Evolutionary conservation across 2,113 vertebrate species (phyloP).

Genomic region (Xiphophorus hellerii): DNA sequence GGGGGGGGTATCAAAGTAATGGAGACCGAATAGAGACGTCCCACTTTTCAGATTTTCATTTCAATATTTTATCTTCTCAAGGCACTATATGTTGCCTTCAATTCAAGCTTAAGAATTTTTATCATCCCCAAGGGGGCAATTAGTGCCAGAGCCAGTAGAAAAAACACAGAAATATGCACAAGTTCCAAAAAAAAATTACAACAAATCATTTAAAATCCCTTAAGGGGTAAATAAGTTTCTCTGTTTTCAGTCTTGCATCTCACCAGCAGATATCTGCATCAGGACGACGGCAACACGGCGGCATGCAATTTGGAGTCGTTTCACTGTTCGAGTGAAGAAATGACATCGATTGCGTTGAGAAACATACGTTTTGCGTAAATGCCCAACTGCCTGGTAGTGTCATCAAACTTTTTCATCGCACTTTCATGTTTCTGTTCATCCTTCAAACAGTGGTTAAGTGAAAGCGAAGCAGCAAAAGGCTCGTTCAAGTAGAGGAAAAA

Average conservation of each 20-base stretch:
- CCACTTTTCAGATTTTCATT: too few species aligned
- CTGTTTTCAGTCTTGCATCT: not conserved
- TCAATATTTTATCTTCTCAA: too few species aligned
- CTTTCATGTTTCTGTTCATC: conserved; percentile 6
- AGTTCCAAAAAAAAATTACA: not conserved
- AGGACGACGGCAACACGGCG: too few species aligned
- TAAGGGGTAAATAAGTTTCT: not conserved
- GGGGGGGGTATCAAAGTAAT: not conserved
- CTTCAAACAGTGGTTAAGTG: not conserved
- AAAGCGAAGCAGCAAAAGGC: conserved; percentile 20
- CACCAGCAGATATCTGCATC: not conserved
- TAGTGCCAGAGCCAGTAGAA: not conserved
- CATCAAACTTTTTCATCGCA: conserved; percentile 5
- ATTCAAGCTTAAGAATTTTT: not conserved
- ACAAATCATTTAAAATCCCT: not conserved
- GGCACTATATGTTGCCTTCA: not conserved
- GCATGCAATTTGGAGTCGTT: not conserved
- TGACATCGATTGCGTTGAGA: not conserved
- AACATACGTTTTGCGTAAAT: not conserved
- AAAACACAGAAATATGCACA: not conserved
- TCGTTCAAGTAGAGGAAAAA: conserved; percentile 18
- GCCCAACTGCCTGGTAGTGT: not conserved
- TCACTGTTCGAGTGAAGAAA: conserved; percentile 6
- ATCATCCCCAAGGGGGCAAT: not conserved
- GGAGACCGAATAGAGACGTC: not conserved